Evolutionary conservation across 2,888 invertebrate genomes (phyloP), one percentile per base, ranked within the genome.

Genomic region (Oasisia sp.): DNA sequence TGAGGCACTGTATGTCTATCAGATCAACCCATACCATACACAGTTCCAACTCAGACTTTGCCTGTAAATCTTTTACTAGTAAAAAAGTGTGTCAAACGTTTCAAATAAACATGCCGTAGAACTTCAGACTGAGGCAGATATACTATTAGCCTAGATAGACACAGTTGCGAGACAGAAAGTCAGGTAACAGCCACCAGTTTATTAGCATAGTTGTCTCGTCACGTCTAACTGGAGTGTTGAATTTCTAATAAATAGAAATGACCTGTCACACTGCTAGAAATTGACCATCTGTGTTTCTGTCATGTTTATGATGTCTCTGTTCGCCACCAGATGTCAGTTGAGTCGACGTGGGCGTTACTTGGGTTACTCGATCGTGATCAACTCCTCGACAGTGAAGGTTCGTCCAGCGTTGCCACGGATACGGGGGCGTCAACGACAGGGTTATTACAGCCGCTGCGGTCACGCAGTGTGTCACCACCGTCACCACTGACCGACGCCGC

Each of bases 321-420:
- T 92, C 92, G 50, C 50, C 50, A 50, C 27, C 94, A 96, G 96
- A 94, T 96, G 32, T 95, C 95, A 8, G 92, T 96, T 74, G 96
- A 96, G 93, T 95, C 96, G 0, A 95, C 96, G 3, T 93, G 93
- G 93, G 92, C 93, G 32, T 89, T 90, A n/a, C 44, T 93, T 32
- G 93, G 92, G 38, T 58, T 93, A 32, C 44, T 93, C 45, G 91
- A 92, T 32, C 91, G 44, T 3, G 45, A 44, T 89, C 92, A 92
- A 50, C 19, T 90, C 4, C 56, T 56, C 74, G 32, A 32, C 91
- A 27, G 45, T 90, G 74, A 27, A 7, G 74, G 3, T 7, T 44
- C 32, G 27, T 44, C 90, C 90, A 90, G 38, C 14, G 90, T 90
- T 90, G 90, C 90, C 90, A 90, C 27, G 90, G 90, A 90, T 32